These are phyloP conservation scores for Pituophis catenifer DNA, from an alignment of 2,113 vertebrate species.

Conservation along the genomic window DNA sequence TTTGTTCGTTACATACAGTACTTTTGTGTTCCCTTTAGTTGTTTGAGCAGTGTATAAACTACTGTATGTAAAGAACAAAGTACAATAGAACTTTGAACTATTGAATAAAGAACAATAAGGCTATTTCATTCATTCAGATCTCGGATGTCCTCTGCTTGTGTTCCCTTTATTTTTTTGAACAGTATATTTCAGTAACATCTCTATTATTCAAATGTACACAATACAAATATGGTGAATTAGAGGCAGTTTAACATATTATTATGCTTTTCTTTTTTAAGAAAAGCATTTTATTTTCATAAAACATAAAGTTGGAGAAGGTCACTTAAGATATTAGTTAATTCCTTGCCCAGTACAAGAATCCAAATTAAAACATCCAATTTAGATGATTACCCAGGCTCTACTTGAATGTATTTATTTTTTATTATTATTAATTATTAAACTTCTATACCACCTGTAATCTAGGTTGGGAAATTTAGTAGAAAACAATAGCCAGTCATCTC, in stretches of 20 bases:
- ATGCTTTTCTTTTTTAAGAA: not conserved
- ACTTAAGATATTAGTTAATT: not conserved
- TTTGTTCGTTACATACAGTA: too few species aligned
- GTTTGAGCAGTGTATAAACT: too few species aligned
- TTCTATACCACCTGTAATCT: not conserved
- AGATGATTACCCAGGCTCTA: not conserved
- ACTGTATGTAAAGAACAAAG: too few species aligned
- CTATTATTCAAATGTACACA: not conserved
- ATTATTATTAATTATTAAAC: not conserved
- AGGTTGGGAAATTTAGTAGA: not conserved
- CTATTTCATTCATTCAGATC: too few species aligned
- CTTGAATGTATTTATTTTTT: not conserved
- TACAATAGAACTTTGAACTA: too few species aligned
- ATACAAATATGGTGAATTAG: not conserved
- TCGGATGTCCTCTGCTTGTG: too few species aligned
- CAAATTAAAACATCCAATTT: not conserved
- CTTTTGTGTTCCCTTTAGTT: too few species aligned
- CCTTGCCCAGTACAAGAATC: not conserved
- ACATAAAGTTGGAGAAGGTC: not conserved
- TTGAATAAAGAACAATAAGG: too few species aligned
- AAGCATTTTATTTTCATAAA: not conserved
- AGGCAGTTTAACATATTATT: not conserved
- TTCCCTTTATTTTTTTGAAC: too few species aligned
- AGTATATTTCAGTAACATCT: not conserved
- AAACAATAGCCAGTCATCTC: not conserved